Conservation (phyloP, 1,140 invertebrate species). For the Drosophila pseudoananassae region DNA sequence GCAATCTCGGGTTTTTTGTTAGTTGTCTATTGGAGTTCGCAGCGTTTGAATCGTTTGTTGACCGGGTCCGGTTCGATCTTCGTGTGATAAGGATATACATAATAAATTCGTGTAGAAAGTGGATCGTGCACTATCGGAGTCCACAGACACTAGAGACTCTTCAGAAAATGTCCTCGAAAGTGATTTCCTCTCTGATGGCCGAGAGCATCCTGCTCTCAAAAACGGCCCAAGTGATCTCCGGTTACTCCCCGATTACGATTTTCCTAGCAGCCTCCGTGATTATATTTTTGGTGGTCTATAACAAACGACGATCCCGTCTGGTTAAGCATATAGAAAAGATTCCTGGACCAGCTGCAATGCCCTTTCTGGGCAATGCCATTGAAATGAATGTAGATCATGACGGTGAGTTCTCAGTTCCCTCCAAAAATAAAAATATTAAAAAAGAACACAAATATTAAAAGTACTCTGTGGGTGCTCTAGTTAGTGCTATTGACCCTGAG, state of each 20-base stretch:
- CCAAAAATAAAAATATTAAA: background rate
- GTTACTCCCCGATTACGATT: conserved; percentile 75
- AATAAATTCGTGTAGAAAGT: conserved; percentile 15
- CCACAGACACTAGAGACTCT: conserved; percentile 7
- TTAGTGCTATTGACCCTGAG: conserved; percentile 62
- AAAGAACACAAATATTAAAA: background rate
- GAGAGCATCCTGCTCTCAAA: conserved; percentile 78
- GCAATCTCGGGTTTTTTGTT: conserved; percentile 79
- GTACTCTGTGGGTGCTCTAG: conserved; percentile 37
- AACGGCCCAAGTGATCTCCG: conserved; percentile 63
- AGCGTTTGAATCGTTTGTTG: conserved; percentile 50
- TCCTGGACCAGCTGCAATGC: conserved; percentile 86
- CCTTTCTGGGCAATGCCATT: conserved; percentile 86
- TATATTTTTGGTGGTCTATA: conserved; percentile 80
- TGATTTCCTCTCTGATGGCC: conserved; percentile 70
- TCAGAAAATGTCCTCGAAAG: conserved; percentile 72
- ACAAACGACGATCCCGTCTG: conserved; percentile 80
- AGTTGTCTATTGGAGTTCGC: conserved; percentile 81
- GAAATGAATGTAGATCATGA: conserved; percentile 85
- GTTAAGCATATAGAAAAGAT: conserved; percentile 85
- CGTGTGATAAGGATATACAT: conserved; percentile 26
- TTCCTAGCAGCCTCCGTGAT: conserved; percentile 61
- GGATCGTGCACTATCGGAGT: background rate
- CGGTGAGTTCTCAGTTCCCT: conserved; percentile 64
- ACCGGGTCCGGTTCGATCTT: conserved; percentile 37